phyloP scores from a whole-genome alignment of 1,140 invertebrate genomes.

The Pristionchus pacificus region DNA sequence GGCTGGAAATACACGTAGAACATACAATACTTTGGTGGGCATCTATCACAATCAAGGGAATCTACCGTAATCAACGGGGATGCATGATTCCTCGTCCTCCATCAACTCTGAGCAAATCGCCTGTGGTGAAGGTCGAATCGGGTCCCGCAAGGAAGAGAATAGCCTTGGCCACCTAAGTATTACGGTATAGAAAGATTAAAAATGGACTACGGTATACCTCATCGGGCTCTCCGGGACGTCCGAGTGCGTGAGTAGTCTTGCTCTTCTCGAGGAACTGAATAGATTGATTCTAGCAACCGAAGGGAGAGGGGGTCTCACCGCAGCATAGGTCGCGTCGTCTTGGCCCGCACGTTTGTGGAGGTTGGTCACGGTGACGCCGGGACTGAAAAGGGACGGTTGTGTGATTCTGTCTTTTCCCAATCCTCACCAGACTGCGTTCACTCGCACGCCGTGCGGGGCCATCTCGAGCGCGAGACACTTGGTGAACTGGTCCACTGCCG shows the following conservation, averaged over 20 bases:
- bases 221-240: constrained; percentile 60
- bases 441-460: constrained; percentile 68
- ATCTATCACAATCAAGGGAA: too few species aligned
- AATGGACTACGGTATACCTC: constrained; percentile 59
- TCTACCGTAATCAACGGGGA: constrained; percentile 57
- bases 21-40: too few species aligned
- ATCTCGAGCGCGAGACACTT: constrained; percentile 74
- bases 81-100: constrained; percentile 58
- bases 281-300: background rate
- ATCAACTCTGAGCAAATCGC: constrained; percentile 58
- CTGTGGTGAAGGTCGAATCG: constrained; percentile 63
- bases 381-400: constrained; percentile 53
- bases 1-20: too few species aligned
- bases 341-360: constrained; percentile 74
- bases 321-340: constrained; percentile 68
- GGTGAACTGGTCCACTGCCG: constrained; percentile 83
- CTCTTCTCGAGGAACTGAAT: constrained; percentile 61
- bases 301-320: constrained; percentile 55
- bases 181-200: background rate
- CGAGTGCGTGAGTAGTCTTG: constrained; percentile 63
- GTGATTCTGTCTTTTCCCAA: background rate
- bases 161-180: constrained; percentile 60
- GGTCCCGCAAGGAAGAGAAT: constrained; percentile 63
- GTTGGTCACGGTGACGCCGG: constrained; percentile 74
- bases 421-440: constrained; percentile 36